These are phyloP conservation scores for Lutraria lutraria DNA, from an alignment of 2,888 invertebrate genomes.

Conservation along the genomic window DNA sequence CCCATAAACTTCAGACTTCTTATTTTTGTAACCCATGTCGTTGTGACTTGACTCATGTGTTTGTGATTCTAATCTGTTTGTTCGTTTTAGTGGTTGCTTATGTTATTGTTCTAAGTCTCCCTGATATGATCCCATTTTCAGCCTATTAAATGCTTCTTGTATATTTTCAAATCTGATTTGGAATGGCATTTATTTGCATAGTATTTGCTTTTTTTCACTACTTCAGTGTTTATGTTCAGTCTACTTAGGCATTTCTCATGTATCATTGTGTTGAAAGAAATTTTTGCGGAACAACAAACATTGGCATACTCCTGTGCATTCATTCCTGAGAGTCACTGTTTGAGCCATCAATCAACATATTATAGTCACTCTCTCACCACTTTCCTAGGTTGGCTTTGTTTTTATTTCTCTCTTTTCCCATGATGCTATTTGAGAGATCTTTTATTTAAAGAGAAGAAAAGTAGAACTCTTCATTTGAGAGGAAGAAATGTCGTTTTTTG, in stretches of 20 bases:
- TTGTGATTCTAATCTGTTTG: too few relatives aligned
- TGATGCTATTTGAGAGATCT: conserved; percentile 20
- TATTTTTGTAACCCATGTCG: neutral
- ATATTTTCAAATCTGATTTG: conserved; percentile 6
- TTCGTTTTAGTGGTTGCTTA: neutral
- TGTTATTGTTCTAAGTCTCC: neutral
- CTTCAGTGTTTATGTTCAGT: conserved; percentile 15
- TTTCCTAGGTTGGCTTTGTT: neutral
- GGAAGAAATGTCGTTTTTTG: neutral
- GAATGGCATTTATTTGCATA: conserved; percentile 23
- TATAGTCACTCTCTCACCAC: neutral
- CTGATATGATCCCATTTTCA: conserved; percentile 7
- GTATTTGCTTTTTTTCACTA: neutral
- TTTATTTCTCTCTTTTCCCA: neutral
- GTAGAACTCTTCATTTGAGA: conserved; percentile 1
- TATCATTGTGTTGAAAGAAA: conserved; percentile 35
- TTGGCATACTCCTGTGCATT: conserved; percentile 31
- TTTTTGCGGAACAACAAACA: conserved; percentile 33
- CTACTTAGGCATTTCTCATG: conserved; percentile 30
- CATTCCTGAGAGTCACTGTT: conserved; percentile 3
- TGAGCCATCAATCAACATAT: conserved; percentile 28
- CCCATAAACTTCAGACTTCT: neutral
- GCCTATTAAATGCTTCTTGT: neutral
- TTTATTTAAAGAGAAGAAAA: conserved; percentile 10
- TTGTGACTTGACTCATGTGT: neutral